phyloP scores from a whole-genome alignment of 2,113 vertebrate genomes.

The Nothocercus nigrocapillus region DNA sequence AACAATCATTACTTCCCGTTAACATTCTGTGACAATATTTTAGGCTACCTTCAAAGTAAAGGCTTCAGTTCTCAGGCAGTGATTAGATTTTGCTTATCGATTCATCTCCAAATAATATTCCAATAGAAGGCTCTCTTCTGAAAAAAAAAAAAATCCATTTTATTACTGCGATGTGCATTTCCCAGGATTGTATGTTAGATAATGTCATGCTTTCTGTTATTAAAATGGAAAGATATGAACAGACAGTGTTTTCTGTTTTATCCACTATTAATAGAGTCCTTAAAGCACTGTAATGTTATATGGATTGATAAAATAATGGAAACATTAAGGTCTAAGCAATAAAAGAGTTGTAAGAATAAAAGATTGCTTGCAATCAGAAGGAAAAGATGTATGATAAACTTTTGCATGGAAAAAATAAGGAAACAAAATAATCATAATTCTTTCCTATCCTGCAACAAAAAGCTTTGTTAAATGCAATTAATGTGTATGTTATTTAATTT shows the following conservation, averaged over 20 bases:
- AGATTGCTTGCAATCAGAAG: neutral
- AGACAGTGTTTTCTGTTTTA: neutral
- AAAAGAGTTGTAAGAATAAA: neutral
- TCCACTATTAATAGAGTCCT: neutral
- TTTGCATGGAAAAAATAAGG: neutral
- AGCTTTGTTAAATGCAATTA: neutral
- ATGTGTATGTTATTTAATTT: neutral
- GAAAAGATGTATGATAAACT: neutral
- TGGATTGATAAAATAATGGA: neutral
- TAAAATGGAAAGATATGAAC: neutral
- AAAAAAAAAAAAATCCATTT: neutral
- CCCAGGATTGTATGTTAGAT: neutral
- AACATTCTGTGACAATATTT: slow-evolving; percentile 24
- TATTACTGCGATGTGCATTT: neutral
- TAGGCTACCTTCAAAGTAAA: neutral
- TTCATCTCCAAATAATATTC: neutral
- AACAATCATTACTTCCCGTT: slow-evolving; percentile 46
- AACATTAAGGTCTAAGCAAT: slow-evolving; percentile 6
- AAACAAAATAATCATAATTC: neutral
- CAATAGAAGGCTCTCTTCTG: neutral
- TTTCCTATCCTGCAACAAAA: neutral
- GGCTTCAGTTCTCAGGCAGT: neutral
- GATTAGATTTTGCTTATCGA: neutral
- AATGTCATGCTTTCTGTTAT: neutral
- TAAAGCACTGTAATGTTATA: neutral